Conservation (phyloP, 1,140 invertebrate species). For the Drosophila truncata region DNA sequence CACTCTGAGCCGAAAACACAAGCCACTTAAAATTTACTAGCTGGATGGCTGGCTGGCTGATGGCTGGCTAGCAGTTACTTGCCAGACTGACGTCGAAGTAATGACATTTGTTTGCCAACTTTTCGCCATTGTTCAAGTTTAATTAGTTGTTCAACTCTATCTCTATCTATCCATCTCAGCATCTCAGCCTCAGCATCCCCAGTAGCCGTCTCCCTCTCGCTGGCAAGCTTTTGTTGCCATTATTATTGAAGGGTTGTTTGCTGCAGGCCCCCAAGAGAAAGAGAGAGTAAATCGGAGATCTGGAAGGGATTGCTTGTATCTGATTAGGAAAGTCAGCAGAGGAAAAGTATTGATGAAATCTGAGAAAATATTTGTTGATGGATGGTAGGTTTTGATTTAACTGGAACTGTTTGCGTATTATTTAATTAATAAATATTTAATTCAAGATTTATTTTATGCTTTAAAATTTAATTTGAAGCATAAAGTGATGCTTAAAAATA, state of each 20-base stretch:
- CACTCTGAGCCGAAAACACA: constrained; percentile 45
- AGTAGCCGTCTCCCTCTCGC: constrained; percentile 9
- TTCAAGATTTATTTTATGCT: too few species aligned
- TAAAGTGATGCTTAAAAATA: not conserved
- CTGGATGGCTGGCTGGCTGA: not conserved
- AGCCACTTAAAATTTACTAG: constrained; percentile 31
- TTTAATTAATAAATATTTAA: not conserved
- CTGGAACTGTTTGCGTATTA: not conserved
- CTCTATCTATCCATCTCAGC: constrained; percentile 24
- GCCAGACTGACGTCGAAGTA: constrained; percentile 48
- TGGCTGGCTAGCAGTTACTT: constrained; percentile 19
- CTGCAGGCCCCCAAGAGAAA: constrained; percentile 8
- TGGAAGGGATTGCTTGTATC: constrained; percentile 15
- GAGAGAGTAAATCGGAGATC: constrained; percentile 24
- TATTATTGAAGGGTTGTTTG: constrained; percentile 25
- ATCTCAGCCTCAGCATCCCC: constrained; percentile 4
- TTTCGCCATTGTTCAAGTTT: constrained; percentile 75
- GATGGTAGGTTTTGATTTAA: not conserved
- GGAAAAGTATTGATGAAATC: constrained; percentile 10
- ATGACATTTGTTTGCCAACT: constrained; percentile 79
- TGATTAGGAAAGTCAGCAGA: constrained; percentile 11
- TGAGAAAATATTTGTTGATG: not conserved
- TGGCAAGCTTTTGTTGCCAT: constrained; percentile 10
- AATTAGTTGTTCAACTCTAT: constrained; percentile 75
- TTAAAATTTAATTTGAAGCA: not conserved